Evolutionary conservation across 2,113 vertebrate species (phyloP).

Genomic region (Brachyistius frenatus): DNA sequence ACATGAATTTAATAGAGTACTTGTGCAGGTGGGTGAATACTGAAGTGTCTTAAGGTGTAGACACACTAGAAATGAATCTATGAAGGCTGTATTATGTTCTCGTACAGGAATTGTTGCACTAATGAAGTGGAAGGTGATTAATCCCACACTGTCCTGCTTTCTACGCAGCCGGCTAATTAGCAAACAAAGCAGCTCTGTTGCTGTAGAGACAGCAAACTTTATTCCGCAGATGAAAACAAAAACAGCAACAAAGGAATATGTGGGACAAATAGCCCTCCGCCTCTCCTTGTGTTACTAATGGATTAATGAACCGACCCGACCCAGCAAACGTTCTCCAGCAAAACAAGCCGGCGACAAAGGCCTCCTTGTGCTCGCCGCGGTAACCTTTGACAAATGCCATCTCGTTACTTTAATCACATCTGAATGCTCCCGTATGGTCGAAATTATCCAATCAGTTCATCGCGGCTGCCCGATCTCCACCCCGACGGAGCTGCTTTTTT

Average conservation of each 20-base stretch:
- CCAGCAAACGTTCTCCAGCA: slow-evolving; percentile 15
- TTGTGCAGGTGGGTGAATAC: background rate
- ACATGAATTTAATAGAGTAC: background rate
- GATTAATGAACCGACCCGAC: slow-evolving; percentile 32
- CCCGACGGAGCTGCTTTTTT: slow-evolving; percentile 13
- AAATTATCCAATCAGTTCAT: slow-evolving; percentile 82
- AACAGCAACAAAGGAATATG: slow-evolving; percentile 17
- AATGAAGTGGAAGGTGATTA: background rate
- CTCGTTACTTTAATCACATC: slow-evolving; percentile 72
- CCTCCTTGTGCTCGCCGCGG: slow-evolving; percentile 52
- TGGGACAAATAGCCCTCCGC: slow-evolving; percentile 11
- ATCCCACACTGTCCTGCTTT: slow-evolving; percentile 1
- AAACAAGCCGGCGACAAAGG: slow-evolving; percentile 63
- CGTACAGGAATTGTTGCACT: no score
- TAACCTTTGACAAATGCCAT: slow-evolving; percentile 70
- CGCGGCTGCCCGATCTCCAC: slow-evolving; percentile 33
- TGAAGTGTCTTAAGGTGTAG: no score
- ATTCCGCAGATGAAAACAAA: no score
- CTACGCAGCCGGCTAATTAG: background rate
- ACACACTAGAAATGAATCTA: no score
- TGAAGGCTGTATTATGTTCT: no score
- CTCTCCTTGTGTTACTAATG: background rate
- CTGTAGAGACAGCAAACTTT: background rate
- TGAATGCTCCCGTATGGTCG: slow-evolving; percentile 80
- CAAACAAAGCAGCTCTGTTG: slow-evolving; percentile 33